phyloP scores from a whole-genome alignment of 2,113 vertebrate species.

The Carassius auratus region DNA sequence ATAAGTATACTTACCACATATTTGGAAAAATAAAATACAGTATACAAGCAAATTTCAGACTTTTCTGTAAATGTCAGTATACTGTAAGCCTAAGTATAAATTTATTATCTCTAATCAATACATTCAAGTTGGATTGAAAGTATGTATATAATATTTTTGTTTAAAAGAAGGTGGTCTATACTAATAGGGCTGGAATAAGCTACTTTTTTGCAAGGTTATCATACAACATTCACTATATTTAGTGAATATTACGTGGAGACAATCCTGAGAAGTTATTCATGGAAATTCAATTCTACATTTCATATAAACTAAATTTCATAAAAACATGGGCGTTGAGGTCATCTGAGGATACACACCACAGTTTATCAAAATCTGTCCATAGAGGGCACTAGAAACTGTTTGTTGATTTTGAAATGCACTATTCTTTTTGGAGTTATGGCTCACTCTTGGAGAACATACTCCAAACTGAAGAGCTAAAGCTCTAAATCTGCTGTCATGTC shows the following conservation, averaged over 20 bases:
- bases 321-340: neutral
- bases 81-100: neutral
- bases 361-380: neutral
- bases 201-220: neutral
- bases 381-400: constrained; percentile 9
- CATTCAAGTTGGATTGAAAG: neutral
- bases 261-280: neutral
- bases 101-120: neutral
- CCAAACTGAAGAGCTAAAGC: neutral
- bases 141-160: neutral
- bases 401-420: neutral
- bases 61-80: neutral
- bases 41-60: neutral
- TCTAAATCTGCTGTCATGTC: neutral
- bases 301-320: neutral
- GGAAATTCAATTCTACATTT: neutral
- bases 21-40: neutral
- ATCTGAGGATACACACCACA: neutral
- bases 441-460: neutral
- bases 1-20: neutral
- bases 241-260: neutral
- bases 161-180: neutral
- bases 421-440: neutral
- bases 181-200: neutral
- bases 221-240: neutral